Conservation (phyloP, 2,797 vertebrate genomes). For the Phyllotis vaccarum region DNA sequence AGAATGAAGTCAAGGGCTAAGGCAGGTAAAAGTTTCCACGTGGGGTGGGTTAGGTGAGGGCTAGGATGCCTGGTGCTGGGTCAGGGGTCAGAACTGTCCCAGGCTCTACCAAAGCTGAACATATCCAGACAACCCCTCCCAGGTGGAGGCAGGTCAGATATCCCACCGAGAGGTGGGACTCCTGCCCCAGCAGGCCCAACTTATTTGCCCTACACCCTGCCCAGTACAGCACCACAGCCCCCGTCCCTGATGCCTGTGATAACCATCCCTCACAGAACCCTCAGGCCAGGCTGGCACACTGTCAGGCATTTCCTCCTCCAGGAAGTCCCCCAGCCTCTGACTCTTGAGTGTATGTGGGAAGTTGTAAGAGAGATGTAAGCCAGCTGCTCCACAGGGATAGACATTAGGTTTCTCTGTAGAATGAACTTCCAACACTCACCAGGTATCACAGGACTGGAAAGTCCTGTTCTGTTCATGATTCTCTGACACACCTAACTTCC, state of each 20-base stretch:
- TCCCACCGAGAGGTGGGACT: not conserved
- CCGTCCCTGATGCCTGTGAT: not conserved
- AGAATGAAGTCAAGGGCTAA: not conserved
- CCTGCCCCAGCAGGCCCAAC: conserved; percentile 55
- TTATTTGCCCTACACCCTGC: not conserved
- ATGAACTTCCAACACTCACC: not conserved
- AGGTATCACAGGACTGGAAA: not conserved
- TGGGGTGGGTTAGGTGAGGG: not conserved
- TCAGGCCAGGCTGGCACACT: not conserved
- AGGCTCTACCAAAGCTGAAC: not conserved
- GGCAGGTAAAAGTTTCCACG: not conserved
- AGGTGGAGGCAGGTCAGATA: not conserved
- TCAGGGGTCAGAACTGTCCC: not conserved
- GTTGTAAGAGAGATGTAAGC: not conserved
- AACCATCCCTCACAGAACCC: not conserved
- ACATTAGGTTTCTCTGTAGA: not conserved
- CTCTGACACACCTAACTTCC: not conserved
- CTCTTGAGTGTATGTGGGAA: not conserved
- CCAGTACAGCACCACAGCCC: not conserved
- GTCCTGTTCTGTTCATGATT: not conserved
- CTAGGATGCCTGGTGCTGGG: not conserved
- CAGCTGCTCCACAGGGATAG: not conserved
- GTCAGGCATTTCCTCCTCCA: not conserved
- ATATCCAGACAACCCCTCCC: not conserved
- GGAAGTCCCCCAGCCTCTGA: not conserved